Base-by-base conservation (phyloP, 1,140 invertebrate genomes). In the Hypsibius dujardini region DNA sequence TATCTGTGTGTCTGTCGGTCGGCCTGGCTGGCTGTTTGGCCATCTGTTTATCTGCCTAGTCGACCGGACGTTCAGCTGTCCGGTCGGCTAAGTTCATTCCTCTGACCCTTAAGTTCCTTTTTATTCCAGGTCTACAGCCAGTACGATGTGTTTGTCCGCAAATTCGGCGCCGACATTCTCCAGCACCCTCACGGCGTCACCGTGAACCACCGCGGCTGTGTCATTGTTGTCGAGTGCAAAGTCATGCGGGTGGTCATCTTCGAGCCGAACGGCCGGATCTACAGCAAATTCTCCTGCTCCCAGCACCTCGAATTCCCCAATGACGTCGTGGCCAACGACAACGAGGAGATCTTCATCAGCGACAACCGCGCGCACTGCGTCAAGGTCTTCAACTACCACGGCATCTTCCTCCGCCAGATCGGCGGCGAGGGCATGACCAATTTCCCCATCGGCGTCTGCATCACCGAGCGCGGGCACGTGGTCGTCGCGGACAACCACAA, bases 241-340 rank as follows among this genome's bases (percentile, higher is more conserved):
- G 92, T 98, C 47, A 98, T 98, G 95, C 86, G 95, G 71, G 95
- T 99, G 2, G 93, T 98, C 62, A 98, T 99, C 74, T 98, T 98
- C 78, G 94, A 97, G 81, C 92, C 95, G 80, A 86, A 88, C 72
- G 95, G 95, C 47, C 94, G 92, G 77, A 92, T 98, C 1, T 80
- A 98, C 7, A 90, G 96, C 76, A 98, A 98, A 79, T 98, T 98
- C 78, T 92, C 92, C 47, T 98, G 95, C 82, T 95, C 92, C 47
- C 96, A 98, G 79, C 94, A 98, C 78, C 83, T 99, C 15, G 95
- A 98, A 79, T 99, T 98, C 81, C 95, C 95, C 46, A 98, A 98
- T 77, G 95, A 95, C n/a, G 94, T 98, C 1, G 95, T 96, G 2
- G 92, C 95, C 45, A 98, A 98, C 79, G 94, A 98, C 80, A 95